A percentile compares a stretch with the other conserved stretches of the same genome.
These are phyloP conservation scores for Dryocosmus kuriphilus DNA, from an alignment of 2,888 invertebrate genomes.

Conservation along the genomic window DNA sequence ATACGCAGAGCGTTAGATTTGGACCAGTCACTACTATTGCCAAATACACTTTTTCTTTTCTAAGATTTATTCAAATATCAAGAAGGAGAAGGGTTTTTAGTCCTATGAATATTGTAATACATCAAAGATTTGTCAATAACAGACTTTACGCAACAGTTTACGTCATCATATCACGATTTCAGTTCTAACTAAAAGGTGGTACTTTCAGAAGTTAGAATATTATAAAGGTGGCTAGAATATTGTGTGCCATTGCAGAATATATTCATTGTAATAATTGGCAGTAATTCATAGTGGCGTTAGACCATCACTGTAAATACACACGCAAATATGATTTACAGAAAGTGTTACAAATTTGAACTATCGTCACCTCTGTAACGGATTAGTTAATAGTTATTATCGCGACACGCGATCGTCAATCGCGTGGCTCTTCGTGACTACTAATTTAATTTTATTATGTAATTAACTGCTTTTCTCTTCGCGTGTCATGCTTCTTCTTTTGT, in stretches of 20 bases:
- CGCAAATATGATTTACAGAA: neutral
- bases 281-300: neutral
- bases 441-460: conserved; percentile 67
- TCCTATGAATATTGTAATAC: too few relatives aligned
- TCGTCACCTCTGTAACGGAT: neutral
- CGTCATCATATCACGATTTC: too few relatives aligned
- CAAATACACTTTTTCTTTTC: too few relatives aligned
- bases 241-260: too few relatives aligned
- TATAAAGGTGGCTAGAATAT: too few relatives aligned
- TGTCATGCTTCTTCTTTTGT: conserved; percentile 54
- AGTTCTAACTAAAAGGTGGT: too few relatives aligned
- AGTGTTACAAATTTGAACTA: neutral
- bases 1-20: neutral
- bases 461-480: conserved; percentile 68
- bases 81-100: too few relatives aligned
- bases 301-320: neutral
- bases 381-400: conserved; percentile 27
- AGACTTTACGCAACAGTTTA: too few relatives aligned
- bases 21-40: too few relatives aligned
- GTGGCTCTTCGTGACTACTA: conserved; percentile 51
- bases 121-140: too few relatives aligned
- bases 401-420: conserved; percentile 42
- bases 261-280: neutral
- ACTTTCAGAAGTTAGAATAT: too few relatives aligned
- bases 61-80: too few relatives aligned